Evolutionary conservation across 2,888 invertebrate genomes (phyloP).

Genomic region (Drosophila mimica): DNA sequence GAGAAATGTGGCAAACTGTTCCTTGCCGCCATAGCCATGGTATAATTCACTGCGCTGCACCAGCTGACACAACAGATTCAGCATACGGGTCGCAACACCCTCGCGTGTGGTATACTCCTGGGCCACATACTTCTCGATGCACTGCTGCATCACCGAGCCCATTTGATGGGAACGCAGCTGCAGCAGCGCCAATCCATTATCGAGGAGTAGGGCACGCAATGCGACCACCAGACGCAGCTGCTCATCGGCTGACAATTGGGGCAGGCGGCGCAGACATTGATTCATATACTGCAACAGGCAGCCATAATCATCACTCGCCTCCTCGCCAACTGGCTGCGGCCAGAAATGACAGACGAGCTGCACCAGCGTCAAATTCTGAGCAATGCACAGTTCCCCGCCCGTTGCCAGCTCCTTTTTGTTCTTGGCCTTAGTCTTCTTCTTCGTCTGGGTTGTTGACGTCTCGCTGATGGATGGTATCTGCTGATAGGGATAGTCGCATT

Average conservation of each 20-base stretch:
- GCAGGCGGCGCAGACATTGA: constrained; percentile 46
- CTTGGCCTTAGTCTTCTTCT: constrained; percentile 30
- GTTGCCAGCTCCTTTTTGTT: constrained; percentile 13
- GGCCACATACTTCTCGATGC: constrained; percentile 73
- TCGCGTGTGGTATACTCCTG: constrained; percentile 71
- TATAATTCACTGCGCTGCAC: constrained; percentile 84
- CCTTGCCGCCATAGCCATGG: constrained; percentile 76
- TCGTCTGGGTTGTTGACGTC: background rate
- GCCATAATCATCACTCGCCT: constrained; percentile 34
- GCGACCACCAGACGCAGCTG: constrained; percentile 70
- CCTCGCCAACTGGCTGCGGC: constrained; percentile 43
- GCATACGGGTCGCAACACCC: constrained; percentile 83
- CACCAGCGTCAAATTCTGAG: constrained; percentile 86
- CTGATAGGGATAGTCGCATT: constrained; percentile 82
- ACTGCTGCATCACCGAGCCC: constrained; percentile 74
- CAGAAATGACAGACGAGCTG: constrained; percentile 86
- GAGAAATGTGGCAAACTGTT: constrained; percentile 86
- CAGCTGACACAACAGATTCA: constrained; percentile 85
- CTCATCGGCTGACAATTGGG: constrained; percentile 49
- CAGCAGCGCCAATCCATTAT: constrained; percentile 66
- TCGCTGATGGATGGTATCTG: constrained; percentile 46
- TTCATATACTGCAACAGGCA: constrained; percentile 50
- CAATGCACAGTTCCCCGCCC: constrained; percentile 85
- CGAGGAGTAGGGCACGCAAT: constrained; percentile 68
- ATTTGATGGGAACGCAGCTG: constrained; percentile 60